Conservation (phyloP, 2,113 vertebrate genomes). For the Tichodroma muraria region DNA sequence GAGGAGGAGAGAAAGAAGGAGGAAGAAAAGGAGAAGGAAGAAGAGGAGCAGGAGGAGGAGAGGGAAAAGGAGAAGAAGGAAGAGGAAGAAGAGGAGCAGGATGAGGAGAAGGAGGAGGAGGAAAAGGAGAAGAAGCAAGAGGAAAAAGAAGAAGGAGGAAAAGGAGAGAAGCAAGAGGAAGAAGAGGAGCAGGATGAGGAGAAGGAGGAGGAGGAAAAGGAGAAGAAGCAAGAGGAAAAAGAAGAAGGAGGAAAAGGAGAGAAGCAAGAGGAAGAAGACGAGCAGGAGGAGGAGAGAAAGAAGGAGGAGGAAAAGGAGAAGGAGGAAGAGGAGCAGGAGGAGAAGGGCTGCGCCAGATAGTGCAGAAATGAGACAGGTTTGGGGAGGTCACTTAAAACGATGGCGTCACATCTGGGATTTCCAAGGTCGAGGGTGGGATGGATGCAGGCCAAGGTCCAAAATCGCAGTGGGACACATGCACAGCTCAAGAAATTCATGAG, state of each 20-base stretch:
- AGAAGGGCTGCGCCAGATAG: not conserved
- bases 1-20: not conserved
- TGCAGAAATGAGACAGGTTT: not conserved
- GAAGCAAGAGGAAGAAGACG: accelerated
- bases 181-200: no score
- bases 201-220: accelerated
- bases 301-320: accelerated
- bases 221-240: accelerated
- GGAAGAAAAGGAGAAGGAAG: accelerated
- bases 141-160: no score
- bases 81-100: accelerated
- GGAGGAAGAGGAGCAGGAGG: not conserved
- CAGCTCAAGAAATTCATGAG: accelerated
- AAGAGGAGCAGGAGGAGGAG: accelerated
- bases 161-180: no score
- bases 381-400: not conserved
- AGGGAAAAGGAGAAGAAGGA: accelerated
- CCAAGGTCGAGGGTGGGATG: not conserved
- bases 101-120: accelerated
- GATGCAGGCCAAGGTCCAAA: not conserved
- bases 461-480: not conserved
- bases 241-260: accelerated
- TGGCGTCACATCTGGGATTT: not conserved
- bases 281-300: accelerated
- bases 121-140: accelerated